phyloP scores from a whole-genome alignment of 2,888 invertebrate genomes.

The Cremastobaeus sp. region DNA sequence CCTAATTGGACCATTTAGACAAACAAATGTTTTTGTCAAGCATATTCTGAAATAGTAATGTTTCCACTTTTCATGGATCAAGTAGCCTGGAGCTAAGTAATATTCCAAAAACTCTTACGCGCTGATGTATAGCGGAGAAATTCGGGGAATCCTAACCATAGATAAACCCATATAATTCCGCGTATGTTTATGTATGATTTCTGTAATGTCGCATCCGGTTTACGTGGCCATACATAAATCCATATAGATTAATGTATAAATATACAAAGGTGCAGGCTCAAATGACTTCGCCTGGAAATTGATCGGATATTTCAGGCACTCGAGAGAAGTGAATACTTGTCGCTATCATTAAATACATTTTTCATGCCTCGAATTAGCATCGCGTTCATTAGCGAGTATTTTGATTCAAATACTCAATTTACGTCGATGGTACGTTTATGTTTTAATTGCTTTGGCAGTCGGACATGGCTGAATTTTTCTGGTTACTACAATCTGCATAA shows the following conservation, averaged over 20 bases:
- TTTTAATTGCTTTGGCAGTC: too few relatives aligned
- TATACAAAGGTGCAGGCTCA: constrained; percentile 33
- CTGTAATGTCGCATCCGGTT: constrained; percentile 21
- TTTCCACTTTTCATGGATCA: constrained; percentile 28
- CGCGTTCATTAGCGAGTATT: not conserved
- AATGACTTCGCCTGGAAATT: constrained; percentile 25
- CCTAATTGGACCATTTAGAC: constrained; percentile 7
- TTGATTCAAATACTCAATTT: constrained; percentile 20
- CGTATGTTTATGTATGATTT: constrained; percentile 45
- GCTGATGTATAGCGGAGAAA: constrained; percentile 39
- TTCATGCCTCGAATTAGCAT: not conserved
- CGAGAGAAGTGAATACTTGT: too few relatives aligned
- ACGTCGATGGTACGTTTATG: too few relatives aligned
- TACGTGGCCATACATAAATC: constrained; percentile 50
- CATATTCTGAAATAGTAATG: constrained; percentile 16
- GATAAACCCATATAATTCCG: constrained; percentile 45
- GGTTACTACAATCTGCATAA: too few relatives aligned
- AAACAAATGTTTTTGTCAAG: constrained; percentile 1
- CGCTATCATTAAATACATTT: too few relatives aligned
- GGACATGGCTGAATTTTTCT: too few relatives aligned
- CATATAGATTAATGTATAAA: constrained; percentile 43
- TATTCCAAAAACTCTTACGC: constrained; percentile 23
- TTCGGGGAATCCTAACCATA: constrained; percentile 41
- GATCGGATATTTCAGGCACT: constrained; percentile 3
- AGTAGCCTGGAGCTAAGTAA: constrained; percentile 20